A percentile compares a stretch with the other conserved stretches of the same genome.
Conservation (phyloP, 1,140 invertebrate genomes). For the Orchestia grillus region DNA sequence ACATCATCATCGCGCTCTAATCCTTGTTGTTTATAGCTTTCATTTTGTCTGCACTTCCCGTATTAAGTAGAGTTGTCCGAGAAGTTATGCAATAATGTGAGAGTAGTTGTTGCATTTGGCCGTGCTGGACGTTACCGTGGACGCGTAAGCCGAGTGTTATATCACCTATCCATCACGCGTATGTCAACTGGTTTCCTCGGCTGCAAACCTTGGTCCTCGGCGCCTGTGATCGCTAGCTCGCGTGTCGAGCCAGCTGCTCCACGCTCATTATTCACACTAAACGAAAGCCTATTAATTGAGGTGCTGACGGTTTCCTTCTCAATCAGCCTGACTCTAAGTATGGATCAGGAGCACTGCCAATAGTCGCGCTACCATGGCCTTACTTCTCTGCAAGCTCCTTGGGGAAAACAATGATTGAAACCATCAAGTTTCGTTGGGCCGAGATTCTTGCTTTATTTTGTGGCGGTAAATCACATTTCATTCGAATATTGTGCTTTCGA, state of each 20-base stretch:
- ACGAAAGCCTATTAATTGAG: slow-evolving; percentile 1
- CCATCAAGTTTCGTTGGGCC: not conserved
- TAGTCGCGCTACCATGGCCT: not conserved
- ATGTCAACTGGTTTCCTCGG: not conserved
- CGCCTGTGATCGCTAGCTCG: not conserved
- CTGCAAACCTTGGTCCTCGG: not conserved
- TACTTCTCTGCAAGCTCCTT: not conserved
- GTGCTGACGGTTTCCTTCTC: not conserved
- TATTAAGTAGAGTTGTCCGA: not conserved
- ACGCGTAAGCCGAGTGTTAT: not conserved
- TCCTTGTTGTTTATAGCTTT: not conserved
- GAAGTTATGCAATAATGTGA: not conserved
- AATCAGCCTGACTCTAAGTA: not conserved
- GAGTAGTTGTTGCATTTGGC: not conserved
- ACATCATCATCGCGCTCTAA: not conserved
- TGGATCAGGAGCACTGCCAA: not conserved
- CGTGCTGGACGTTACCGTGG: not conserved
- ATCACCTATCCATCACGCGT: not conserved
- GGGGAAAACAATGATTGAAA: not conserved
- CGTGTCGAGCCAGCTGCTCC: not conserved
- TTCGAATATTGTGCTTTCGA: not conserved
- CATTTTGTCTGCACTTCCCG: not conserved
- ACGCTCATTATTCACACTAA: not conserved
- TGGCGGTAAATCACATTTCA: not conserved
- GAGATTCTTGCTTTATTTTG: not conserved